Base-by-base conservation (phyloP, 2,888 invertebrate genomes). In the Pandemis cinnamomeana region DNA sequence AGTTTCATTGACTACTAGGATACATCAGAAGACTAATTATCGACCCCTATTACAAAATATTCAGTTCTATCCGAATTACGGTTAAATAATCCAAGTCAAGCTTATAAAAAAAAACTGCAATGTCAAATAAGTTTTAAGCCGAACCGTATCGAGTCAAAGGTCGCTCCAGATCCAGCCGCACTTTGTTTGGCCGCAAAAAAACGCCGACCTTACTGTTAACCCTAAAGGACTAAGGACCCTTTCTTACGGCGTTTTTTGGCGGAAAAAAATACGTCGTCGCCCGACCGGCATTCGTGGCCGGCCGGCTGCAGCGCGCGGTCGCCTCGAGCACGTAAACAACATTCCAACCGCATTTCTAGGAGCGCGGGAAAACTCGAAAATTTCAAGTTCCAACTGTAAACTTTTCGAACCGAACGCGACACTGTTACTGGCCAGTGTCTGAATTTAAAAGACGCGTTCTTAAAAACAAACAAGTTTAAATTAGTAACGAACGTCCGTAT, bases 301-400 rank as follows among this genome's bases (percentile, higher is more conserved):
- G 82, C 86, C 91, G 90, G 89, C 88, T 89, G 92, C 84, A 84
- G 85, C 86, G 92, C 81, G 83, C 92, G 92, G 93, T 90, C 93
- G 91, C 86, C 83, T 78, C 84, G 80, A 79, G 75, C 77, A 85
- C 85, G 87, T 86, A 84, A 83, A 76, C 75, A 75, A 77, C 72
- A 78, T 80, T 82, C 83, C 80, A 78, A 82, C 80, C 80, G 79
- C 87, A 85, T 81, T 84, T 84, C 84, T 89, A 85, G 88, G 86
- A 91, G 88, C 92, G 92, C 92, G 93, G 92, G 90, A 92, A 91
- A 92, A 87, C 86, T 87, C 88, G 84, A 85, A 80, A 79, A 77
- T 53, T 78, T 80, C 77, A 80, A 76, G 80, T 78, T 78, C 79
- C 72, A 77, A 74, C 41, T 20, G 5, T 8, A 55, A 44, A 58